Evolutionary conservation across 2,797 vertebrate genomes (phyloP).

Genomic region (Peromyscus nudipes): DNA sequence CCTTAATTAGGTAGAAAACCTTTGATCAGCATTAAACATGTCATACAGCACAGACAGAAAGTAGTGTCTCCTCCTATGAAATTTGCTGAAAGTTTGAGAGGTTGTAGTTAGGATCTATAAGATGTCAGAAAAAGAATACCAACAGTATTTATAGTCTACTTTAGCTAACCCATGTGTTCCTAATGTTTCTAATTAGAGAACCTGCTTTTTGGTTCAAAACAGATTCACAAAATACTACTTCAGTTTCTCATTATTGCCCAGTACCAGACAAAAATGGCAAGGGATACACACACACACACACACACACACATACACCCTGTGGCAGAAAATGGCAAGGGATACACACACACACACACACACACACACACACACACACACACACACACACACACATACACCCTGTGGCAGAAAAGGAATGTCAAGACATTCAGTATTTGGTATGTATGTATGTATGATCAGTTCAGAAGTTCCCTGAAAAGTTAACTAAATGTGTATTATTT

Average conservation of each 20-base stretch:
- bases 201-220: conserved; percentile 54
- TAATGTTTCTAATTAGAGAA: conserved; percentile 62
- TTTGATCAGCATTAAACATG: not conserved
- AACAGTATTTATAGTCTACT: conserved; percentile 32
- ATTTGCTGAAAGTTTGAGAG: conserved; percentile 27
- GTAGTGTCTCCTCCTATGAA: not conserved
- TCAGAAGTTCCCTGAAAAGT: conserved; percentile 19
- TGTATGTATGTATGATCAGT: conserved; percentile 18
- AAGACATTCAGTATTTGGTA: conserved; percentile 55
- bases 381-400: not conserved
- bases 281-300: not conserved
- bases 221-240: conserved; percentile 52
- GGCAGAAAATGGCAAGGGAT: too few species aligned
- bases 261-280: conserved; percentile 44
- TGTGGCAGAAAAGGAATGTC: conserved; percentile 51
- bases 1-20: not conserved
- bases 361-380: not conserved
- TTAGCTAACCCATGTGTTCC: conserved; percentile 52
- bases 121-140: conserved; percentile 55
- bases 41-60: conserved; percentile 39
- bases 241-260: conserved; percentile 45
- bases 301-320: too few species aligned
- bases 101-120: conserved; percentile 36
- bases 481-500: conserved; percentile 61
- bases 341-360: too few species aligned